Percentiles rank a stretch among this genome's conserved stretches.
These are phyloP conservation scores for Centroberyx gerrardi DNA, from an alignment of 2,797 vertebrate genomes.

Conservation along the genomic window DNA sequence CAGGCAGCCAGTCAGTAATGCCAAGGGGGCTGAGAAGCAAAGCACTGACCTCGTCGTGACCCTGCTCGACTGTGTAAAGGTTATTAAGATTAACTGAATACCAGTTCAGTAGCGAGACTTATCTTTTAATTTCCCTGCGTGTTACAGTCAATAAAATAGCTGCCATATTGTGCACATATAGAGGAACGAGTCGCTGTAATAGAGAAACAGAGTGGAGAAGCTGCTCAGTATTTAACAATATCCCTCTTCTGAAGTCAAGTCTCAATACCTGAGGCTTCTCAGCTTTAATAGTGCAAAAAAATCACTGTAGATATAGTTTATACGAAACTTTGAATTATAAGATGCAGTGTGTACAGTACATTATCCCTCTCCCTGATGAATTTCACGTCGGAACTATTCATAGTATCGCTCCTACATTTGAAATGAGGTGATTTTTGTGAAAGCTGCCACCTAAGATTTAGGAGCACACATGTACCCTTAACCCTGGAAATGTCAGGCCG, in stretches of 20 bases:
- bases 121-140: not conserved
- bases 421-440: constrained; percentile 22
- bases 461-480: constrained; percentile 33
- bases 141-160: not conserved
- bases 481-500: constrained; percentile 49
- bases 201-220: constrained; percentile 31
- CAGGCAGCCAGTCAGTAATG: constrained; percentile 14
- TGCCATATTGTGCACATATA: not conserved
- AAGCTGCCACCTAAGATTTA: constrained; percentile 57
- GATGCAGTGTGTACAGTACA: not conserved
- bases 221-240: constrained; percentile 41
- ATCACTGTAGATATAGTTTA: constrained; percentile 2
- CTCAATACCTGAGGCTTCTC: constrained; percentile 43
- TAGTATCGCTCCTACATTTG: constrained; percentile 16
- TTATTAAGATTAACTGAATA: constrained; percentile 3
- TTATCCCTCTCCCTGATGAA: constrained; percentile 1
- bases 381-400: constrained; percentile 9
- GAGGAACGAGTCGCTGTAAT: constrained; percentile 3
- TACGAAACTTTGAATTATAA: not conserved
- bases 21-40: not conserved
- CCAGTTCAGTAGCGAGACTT: not conserved
- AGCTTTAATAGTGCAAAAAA: constrained; percentile 9
- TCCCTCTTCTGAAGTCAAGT: constrained; percentile 43
- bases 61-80: constrained; percentile 10
- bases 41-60: constrained; percentile 45